These are phyloP conservation scores for Cerastoderma edule DNA, from an alignment of 2,888 invertebrate genomes.

Conservation along the genomic window DNA sequence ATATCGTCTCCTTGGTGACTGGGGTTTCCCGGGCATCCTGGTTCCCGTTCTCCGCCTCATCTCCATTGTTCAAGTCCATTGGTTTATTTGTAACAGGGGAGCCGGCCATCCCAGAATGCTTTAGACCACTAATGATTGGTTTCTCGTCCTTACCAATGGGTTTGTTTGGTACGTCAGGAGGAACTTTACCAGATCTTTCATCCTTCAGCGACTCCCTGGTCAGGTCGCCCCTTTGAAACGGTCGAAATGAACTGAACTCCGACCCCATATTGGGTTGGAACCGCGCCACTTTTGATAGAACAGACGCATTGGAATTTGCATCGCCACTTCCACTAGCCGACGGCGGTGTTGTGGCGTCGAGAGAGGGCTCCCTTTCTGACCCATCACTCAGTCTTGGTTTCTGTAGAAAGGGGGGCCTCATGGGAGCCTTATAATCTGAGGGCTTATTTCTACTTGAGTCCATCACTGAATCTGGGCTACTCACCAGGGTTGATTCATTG, in stretches of 20 bases:
- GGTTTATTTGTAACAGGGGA: conserved; percentile 45
- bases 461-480: conserved; percentile 64
- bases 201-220: conserved; percentile 64
- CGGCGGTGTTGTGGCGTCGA: conserved; percentile 38
- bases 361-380: conserved; percentile 45
- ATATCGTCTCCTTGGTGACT: conserved; percentile 72
- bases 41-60: conserved; percentile 40
- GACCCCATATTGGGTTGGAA: conserved; percentile 66
- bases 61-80: conserved; percentile 50
- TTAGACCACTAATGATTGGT: conserved; percentile 67
- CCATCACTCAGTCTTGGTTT: conserved; percentile 63
- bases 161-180: conserved; percentile 64
- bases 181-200: conserved; percentile 57
- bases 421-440: conserved; percentile 61
- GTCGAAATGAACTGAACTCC: conserved; percentile 64
- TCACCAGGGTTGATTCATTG: conserved; percentile 61
- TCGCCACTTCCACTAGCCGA: conserved; percentile 36
- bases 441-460: conserved; percentile 56
- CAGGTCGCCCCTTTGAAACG: conserved; percentile 62
- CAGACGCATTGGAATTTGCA: conserved; percentile 59
- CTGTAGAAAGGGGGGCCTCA: conserved; percentile 65
- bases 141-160: conserved; percentile 68
- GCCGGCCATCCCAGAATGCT: conserved; percentile 45
- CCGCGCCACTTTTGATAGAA: conserved; percentile 70
- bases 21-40: conserved; percentile 57